These are phyloP conservation scores for Lacanobia oleracea DNA, from an alignment of 2,888 invertebrate genomes.

Conservation along the genomic window DNA sequence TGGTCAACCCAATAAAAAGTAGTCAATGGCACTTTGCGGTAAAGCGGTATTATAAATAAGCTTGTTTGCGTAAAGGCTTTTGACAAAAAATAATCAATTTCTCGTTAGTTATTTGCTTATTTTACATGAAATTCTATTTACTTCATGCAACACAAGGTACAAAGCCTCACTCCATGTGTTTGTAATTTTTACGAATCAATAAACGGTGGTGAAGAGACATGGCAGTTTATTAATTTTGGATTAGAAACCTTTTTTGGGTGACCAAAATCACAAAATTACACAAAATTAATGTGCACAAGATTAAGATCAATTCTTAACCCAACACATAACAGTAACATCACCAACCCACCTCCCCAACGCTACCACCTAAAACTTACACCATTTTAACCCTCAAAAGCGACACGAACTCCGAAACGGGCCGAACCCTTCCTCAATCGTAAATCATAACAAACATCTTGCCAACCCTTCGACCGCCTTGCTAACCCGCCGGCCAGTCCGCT, in stretches of 20 bases:
- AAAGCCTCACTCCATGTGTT: too few species aligned
- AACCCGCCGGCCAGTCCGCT: slow-evolving; percentile 73
- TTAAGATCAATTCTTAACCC: not conserved
- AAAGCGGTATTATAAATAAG: too few species aligned
- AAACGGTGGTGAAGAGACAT: too few species aligned
- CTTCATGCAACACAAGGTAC: too few species aligned
- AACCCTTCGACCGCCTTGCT: slow-evolving; percentile 83
- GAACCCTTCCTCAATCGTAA: slow-evolving; percentile 80
- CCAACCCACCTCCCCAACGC: slow-evolving; percentile 29
- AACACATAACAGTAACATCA: not conserved
- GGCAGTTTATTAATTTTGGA: not conserved
- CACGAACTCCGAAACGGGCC: slow-evolving; percentile 52
- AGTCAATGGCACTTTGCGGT: too few species aligned
- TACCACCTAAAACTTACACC: slow-evolving; percentile 56
- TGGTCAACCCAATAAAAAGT: not conserved
- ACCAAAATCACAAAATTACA: not conserved
- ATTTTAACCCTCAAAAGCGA: slow-evolving; percentile 68
- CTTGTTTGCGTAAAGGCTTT: too few species aligned
- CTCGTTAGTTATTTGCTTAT: too few species aligned
- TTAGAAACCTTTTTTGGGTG: not conserved
- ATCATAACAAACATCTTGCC: slow-evolving; percentile 89
- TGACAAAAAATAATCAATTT: too few species aligned
- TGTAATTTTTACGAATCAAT: too few species aligned
- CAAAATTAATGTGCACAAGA: not conserved
- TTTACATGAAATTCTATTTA: too few species aligned